Conservation (phyloP, 2,797 vertebrate species). For the Paramormyrops hopkinsi region DNA sequence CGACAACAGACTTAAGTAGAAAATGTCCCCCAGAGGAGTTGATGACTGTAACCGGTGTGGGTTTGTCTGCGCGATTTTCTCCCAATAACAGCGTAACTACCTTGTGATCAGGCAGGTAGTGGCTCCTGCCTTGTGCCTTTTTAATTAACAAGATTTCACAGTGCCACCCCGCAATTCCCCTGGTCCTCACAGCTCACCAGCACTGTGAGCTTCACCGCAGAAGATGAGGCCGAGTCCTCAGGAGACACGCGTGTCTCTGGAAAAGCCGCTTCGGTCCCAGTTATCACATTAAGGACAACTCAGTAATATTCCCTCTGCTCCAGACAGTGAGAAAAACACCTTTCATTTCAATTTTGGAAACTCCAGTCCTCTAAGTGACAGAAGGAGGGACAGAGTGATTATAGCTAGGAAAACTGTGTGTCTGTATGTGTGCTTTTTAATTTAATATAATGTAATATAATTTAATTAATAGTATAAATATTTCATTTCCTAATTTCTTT, state of each 20-base stretch:
- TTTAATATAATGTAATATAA: neutral
- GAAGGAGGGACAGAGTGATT: neutral
- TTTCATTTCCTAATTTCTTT: neutral
- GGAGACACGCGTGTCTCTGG: neutral
- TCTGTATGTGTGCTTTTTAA: neutral
- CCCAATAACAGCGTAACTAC: neutral
- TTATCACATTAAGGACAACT: slow-evolving; percentile 11
- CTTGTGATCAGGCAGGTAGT: neutral
- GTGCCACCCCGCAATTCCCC: neutral
- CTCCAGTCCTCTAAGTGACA: neutral
- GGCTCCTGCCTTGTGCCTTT: neutral
- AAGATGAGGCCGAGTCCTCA: neutral
- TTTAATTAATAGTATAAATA: neutral
- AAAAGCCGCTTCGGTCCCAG: neutral
- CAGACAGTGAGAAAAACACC: slow-evolving; percentile 12
- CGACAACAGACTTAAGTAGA: neutral
- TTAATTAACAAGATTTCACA: slow-evolving; percentile 11
- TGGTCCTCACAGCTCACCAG: neutral
- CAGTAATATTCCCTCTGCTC: slow-evolving; percentile 15
- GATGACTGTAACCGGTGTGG: neutral
- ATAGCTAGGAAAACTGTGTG: neutral
- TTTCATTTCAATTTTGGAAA: slow-evolving; percentile 8
- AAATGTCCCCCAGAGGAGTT: neutral
- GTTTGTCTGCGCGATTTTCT: neutral
- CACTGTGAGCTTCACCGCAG: neutral